Base-by-base conservation (phyloP, 2,888 invertebrate species). In the Idaea straminata region DNA sequence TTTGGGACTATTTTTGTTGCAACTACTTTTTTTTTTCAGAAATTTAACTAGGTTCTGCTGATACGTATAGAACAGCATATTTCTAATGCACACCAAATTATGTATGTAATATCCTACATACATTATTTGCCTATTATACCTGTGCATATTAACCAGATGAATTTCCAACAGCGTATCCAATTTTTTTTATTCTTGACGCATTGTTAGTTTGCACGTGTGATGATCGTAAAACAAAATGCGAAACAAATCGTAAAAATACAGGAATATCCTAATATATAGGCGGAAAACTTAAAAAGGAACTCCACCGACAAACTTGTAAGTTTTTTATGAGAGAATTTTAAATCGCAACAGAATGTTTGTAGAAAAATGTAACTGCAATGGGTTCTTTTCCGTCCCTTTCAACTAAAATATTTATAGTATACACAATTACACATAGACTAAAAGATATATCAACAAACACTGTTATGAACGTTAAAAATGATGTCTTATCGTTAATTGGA, bases 401-500 rank as follows among this genome's bases (percentile, higher is more conserved):
- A 47, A 47, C 13, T 4, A 47, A 47, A 47, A 47, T 47, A 47
- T 47, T 13, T 13, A 47, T 13, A 10, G 36, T 36, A 4, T 36
- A 47, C 4, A 7, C 38, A 38, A 2, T 13, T 47, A 47, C 47
- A n/a, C 58, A 58, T 58, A 6, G 25, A 58, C 58, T 15, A 15
- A 16, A 16, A 58, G 15, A n/a, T 58, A 57, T 3, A 57, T 61
- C 59, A 61, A 15, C 7, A 38, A 60, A 34, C 34, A 64, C 36
- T 64, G 64, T 61, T 72, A 71, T 67, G 69, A 71, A 72, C 72
- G 70, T 69, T 71, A 64, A 67, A 72, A 68, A 47, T 47, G 47
- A 61, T 62, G 61, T 68, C 66, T 73, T 69, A 75, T 70, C 69
- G 69, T 70, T 75, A 72, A 78, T 74, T 73, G 69, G 70, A 69